Evolutionary conservation across 2,113 vertebrate genomes (phyloP).

Genomic region (Herpailurus yagouaroundi): DNA sequence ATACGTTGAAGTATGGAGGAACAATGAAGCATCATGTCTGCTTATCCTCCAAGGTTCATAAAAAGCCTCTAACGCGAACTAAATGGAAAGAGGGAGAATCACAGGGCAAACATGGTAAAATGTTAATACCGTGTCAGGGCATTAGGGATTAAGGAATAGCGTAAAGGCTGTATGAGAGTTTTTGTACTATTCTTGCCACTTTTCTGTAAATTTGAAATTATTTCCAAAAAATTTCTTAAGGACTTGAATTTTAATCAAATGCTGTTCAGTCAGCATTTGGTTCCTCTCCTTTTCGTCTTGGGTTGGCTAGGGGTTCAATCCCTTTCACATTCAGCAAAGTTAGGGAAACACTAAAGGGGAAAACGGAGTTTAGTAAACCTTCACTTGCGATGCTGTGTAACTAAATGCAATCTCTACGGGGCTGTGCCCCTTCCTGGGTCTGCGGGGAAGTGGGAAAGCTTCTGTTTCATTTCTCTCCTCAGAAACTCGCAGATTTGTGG

Average conservation of each 20-base stretch:
- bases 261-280: not conserved
- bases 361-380: not conserved
- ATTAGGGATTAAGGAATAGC: not conserved
- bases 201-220: slow-evolving; percentile 24
- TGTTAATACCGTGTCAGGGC: not conserved
- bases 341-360: not conserved
- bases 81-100: not conserved
- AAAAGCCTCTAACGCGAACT: not conserved
- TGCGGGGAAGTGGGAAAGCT: not conserved
- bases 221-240: not conserved
- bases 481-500: not conserved
- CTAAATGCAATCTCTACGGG: not conserved
- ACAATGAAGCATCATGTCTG: not conserved
- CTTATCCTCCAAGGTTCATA: not conserved
- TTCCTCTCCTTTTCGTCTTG: not conserved
- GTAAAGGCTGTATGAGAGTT: not conserved
- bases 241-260: slow-evolving; percentile 14
- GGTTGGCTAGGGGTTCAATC: not conserved
- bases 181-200: not conserved
- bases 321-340: not conserved
- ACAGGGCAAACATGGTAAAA: not conserved
- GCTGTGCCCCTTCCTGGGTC: not conserved
- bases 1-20: not conserved
- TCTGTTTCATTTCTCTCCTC: not conserved
- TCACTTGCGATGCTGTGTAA: not conserved